Evolutionary conservation across 2,113 vertebrate species (phyloP), one percentile per base, ranked within the genome.

Genomic region (Forbesichthys papilliferus): DNA sequence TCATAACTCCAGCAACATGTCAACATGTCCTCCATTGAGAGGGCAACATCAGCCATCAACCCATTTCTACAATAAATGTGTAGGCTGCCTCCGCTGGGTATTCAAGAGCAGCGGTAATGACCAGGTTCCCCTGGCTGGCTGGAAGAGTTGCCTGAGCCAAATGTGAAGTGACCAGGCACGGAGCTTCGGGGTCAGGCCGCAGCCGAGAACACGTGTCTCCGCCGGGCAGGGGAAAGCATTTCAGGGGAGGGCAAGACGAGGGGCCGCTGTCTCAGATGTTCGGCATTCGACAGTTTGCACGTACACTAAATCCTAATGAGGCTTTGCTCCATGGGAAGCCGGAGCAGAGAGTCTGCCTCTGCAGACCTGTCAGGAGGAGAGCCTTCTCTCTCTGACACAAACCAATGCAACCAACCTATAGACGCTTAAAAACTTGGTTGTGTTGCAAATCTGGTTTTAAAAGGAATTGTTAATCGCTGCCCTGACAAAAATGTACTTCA

Each of bases 301-400:
- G 82, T 8, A 42, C 87, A 86, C 75, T 81, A 85, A 77, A 83
- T 73, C 84, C 81, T 88, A 88, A 89, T 84, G 85, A 88, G 77
- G 75, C 81, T 71, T 65, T 47, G 68, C 86, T 86, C 86, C 75
- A 76, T 48, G 36, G 81, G 85, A 66, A 72, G 75, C 61, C 46
- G n/a, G 8, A 9, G 61, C 36, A 42, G 36, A 42, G 52, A 48
- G 54, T 71, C 53, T 78, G 80, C 84, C 87, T 63, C 48, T 18
- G 52, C 63, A 59, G 73, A 74, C 84, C 83, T 75, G 78, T 76
- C 27, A 71, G 74, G 48, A 66, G 14, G 66, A 84, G 78, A 27
- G 27, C 27, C 27, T 27, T 27, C 27, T 27, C 27, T 27, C 27
- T 27, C 27, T 27, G 27, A 27, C 27, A 27, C 27, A 27, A 27